A percentile compares a stretch with the other conserved stretches of the same genome.
phyloP scores from a whole-genome alignment of 2,888 invertebrate species.

The Tholera decimalis region DNA sequence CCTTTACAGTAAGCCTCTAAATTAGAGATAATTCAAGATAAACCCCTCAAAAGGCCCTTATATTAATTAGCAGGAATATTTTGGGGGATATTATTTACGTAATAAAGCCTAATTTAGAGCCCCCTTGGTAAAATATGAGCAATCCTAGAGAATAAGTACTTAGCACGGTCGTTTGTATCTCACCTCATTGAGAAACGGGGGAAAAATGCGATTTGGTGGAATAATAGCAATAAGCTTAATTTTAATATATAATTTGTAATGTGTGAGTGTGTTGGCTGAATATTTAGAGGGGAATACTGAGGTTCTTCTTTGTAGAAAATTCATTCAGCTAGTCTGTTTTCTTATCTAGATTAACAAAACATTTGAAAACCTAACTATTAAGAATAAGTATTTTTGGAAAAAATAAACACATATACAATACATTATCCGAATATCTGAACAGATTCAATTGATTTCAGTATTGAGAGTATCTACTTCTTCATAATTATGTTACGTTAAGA shows the following conservation, averaged over 20 bases:
- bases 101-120: slow-evolving; percentile 90
- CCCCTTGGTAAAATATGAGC: slow-evolving; percentile 89
- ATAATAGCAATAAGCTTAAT: slow-evolving; percentile 26
- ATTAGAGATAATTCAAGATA: slow-evolving; percentile 71
- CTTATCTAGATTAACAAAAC: background rate
- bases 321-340: background rate
- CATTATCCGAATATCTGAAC: no score
- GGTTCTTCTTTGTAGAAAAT: background rate
- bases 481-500: no score
- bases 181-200: slow-evolving; percentile 60
- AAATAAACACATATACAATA: no score
- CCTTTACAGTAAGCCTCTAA: slow-evolving; percentile 67
- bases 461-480: no score
- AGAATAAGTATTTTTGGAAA: background rate
- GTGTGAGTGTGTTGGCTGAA: background rate
- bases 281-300: background rate
- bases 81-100: slow-evolving; percentile 89
- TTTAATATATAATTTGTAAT: slow-evolving; percentile 9
- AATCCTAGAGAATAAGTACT: slow-evolving; percentile 86
- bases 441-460: no score
- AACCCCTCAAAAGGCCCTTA: slow-evolving; percentile 83
- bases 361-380: background rate
- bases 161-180: slow-evolving; percentile 74
- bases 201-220: slow-evolving; percentile 15
- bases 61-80: slow-evolving; percentile 90